Conservation (phyloP, 2,888 invertebrate species). For the Tenthredo distinguenda region DNA sequence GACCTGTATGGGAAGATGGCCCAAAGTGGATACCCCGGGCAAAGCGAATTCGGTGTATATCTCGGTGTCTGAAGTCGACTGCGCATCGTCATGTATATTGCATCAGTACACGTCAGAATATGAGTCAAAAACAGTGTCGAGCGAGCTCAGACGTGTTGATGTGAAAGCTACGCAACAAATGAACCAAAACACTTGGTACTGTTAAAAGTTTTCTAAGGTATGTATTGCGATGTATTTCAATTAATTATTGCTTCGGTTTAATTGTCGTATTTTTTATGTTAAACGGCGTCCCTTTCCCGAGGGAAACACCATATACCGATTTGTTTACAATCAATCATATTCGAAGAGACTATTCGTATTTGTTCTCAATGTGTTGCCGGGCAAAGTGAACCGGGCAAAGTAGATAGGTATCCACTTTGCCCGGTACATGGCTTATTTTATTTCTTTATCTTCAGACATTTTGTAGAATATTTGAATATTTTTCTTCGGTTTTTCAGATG, state of each 20-base stretch:
- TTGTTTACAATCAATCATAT: not conserved
- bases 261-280: not conserved
- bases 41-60: constrained; percentile 8
- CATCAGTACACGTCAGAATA: not conserved
- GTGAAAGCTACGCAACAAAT: not conserved
- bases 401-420: not conserved
- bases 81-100: not conserved
- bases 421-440: not conserved
- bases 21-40: constrained; percentile 15
- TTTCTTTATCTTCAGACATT: not conserved
- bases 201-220: constrained; percentile 14
- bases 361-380: not conserved
- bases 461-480: not conserved
- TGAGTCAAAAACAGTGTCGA: not conserved
- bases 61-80: not conserved
- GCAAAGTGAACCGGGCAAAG: not conserved
- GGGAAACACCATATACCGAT: not conserved
- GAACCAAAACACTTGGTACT: not conserved
- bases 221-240: not conserved
- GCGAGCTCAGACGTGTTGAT: not conserved
- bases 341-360: not conserved
- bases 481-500: not conserved
- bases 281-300: not conserved
- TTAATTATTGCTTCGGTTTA: not conserved
- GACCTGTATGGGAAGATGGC: constrained; percentile 22